Evolutionary conservation across 2,113 vertebrate genomes (phyloP), one percentile per base, ranked within the genome.

Genomic region (Cheilinus undulatus): DNA sequence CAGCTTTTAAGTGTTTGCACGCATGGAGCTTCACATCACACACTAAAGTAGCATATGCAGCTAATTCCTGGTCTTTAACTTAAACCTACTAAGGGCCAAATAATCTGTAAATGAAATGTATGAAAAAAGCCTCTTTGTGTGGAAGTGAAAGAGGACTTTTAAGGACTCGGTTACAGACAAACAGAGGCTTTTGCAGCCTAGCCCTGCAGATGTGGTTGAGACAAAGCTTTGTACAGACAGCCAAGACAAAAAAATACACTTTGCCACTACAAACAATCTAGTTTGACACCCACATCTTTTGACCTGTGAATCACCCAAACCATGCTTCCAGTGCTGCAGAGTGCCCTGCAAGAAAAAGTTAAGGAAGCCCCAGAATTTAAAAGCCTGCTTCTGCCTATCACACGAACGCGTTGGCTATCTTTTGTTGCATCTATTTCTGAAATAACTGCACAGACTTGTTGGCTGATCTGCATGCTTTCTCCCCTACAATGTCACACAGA

Each of bases 371-470:
- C 57, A 1, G 2, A 32, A 51, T 22, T 2, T 28, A 3, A 23
- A 45, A 53, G 15, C 43, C 45, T 9, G 34, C 14, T 27, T 22
- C 32, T 49, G 19, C 27, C 32, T 53, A 78, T 36, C 73, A 34
- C 51, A 52, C 23, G 38, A 4, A 27, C 14, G 7, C 32, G 10
- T 59, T 42, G 8, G 42, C 42, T 45, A 45, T 45, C 42, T 45
- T 63, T 53, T 1, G 38, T 24, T 23, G 15, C 46, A 49, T 30
- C 5, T 20, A n/a, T n/a, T 12, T 52, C 13, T 15, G 6, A 22
- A 11, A 56, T 14, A 13, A 22, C 34, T 81, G 71, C 58, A 62
- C 68, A 78, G 76, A 88, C 89, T 86, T 91, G 86, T 91, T 86
- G 80, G 84, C 65, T 75, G 60, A 62, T 77, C 12, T 85, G 72